Conservation (phyloP, 2,888 invertebrate species). For the Boloria selene region DNA sequence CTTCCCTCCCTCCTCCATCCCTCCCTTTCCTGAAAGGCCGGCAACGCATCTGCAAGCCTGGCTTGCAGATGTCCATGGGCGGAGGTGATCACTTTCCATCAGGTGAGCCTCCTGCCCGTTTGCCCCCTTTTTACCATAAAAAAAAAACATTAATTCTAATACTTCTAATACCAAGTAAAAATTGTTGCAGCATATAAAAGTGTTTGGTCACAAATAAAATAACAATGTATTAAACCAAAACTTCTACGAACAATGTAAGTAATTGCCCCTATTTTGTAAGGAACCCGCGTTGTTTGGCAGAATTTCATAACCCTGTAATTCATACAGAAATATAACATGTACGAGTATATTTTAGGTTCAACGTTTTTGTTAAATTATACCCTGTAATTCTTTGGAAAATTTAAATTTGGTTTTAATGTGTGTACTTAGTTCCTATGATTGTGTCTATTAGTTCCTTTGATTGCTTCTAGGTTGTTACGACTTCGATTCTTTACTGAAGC, state of each 20-base stretch:
- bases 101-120: too few relatives aligned
- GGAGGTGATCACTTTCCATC: too few relatives aligned
- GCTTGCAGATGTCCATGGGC: too few relatives aligned
- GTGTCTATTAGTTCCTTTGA: neutral
- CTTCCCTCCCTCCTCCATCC: too few relatives aligned
- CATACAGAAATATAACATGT: conserved; percentile 19
- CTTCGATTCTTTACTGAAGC: too few relatives aligned
- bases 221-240: conserved; percentile 7
- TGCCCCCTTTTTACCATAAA: too few relatives aligned
- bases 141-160: too few relatives aligned
- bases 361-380: conserved; percentile 19
- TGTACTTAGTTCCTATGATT: neutral
- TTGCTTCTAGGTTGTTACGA: too few relatives aligned
- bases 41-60: too few relatives aligned
- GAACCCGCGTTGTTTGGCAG: conserved; percentile 25
- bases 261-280: conserved; percentile 4
- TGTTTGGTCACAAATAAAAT: neutral
- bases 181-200: neutral
- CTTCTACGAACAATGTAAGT: conserved; percentile 6
- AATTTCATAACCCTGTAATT: conserved; percentile 28
- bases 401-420: neutral
- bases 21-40: too few relatives aligned
- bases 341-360: neutral
- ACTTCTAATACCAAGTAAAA: too few relatives aligned
- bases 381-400: neutral